phyloP scores from a whole-genome alignment of 2,888 invertebrate genomes.

The Hirtodrosophila duncani region DNA sequence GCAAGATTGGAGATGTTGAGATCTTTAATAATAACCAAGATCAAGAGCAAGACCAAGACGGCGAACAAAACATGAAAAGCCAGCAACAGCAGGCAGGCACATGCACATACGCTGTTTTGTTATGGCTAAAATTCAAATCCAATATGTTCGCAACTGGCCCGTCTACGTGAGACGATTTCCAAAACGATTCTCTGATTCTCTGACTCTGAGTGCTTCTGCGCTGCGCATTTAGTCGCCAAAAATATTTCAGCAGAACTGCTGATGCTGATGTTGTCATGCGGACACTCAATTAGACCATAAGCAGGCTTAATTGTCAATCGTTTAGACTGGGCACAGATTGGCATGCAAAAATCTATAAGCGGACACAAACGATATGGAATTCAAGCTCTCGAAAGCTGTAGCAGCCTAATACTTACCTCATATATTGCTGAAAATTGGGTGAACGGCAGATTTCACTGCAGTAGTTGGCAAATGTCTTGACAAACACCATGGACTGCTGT shows the following conservation, averaged over 20 bases:
- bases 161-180: constrained; percentile 22
- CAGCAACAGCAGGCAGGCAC: constrained; percentile 9
- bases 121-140: constrained; percentile 5
- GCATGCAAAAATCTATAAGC: constrained; percentile 35
- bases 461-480: constrained; percentile 11
- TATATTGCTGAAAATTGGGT: constrained; percentile 30
- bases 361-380: background rate
- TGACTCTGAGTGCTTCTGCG: background rate
- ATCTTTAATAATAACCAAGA: too few relatives aligned
- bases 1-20: too few relatives aligned
- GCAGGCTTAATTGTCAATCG: background rate
- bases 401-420: constrained; percentile 23
- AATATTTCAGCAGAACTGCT: constrained; percentile 4
- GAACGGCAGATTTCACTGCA: constrained; percentile 23
- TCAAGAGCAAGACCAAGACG: too few relatives aligned
- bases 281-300: background rate
- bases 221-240: constrained; percentile 12
- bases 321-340: constrained; percentile 40
- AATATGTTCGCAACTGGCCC: background rate
- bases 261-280: constrained; percentile 8
- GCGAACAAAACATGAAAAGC: too few relatives aligned
- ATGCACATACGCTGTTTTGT: constrained; percentile 5
- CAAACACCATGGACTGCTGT: background rate
- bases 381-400: background rate
- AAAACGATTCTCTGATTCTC: too few relatives aligned